Conservation (phyloP, 2,797 vertebrate genomes). For the Galagoides demidoff region DNA sequence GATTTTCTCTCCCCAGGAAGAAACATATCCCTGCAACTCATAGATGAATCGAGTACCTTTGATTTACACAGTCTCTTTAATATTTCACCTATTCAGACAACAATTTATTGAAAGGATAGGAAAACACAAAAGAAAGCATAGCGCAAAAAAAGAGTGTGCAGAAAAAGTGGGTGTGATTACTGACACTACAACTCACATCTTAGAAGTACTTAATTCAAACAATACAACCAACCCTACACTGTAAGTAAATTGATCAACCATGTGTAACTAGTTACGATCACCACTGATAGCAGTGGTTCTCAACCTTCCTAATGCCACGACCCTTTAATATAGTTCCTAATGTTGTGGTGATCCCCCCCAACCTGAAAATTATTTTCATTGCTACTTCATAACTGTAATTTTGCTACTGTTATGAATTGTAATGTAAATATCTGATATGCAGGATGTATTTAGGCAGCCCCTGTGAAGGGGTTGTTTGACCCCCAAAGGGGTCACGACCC, state of each 20-base stretch:
- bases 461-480: no score
- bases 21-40: not conserved
- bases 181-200: not conserved
- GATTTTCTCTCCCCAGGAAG: not conserved
- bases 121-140: not conserved
- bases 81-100: not conserved
- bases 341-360: no score
- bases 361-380: no score
- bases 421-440: no score
- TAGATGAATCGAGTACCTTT: not conserved
- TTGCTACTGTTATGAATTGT: no score
- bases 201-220: not conserved
- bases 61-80: not conserved
- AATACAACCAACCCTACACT: not conserved
- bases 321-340: no score
- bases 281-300: not conserved
- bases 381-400: no score
- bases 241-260: not conserved
- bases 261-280: not conserved
- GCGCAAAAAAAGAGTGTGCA: not conserved
- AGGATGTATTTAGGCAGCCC: no score
- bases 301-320: no score
- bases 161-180: not conserved
- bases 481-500: no score
- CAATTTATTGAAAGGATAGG: not conserved